A percentile compares a stretch with the other conserved stretches of the same genome.
Evolutionary conservation across 1,140 invertebrate genomes (phyloP).

Genomic region (Drosophila parvula): DNA sequence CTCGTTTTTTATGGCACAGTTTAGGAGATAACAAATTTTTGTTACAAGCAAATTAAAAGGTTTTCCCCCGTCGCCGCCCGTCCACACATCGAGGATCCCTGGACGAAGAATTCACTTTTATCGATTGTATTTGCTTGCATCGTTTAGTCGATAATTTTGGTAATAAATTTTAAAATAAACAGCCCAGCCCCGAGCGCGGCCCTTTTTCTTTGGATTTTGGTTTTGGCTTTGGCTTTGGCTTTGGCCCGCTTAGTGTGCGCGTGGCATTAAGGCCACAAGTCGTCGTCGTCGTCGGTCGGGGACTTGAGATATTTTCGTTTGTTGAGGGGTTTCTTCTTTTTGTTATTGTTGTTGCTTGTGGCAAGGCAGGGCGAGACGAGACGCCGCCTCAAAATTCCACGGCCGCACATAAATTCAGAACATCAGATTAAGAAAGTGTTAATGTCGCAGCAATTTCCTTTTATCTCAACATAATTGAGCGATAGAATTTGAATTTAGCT

Average conservation of each 20-base stretch:
- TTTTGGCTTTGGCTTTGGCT: slow-evolving; percentile 39
- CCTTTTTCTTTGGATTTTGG: slow-evolving; percentile 8
- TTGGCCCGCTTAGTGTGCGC: slow-evolving; percentile 62
- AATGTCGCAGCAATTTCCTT: slow-evolving; percentile 82
- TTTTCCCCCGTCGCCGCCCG: slow-evolving; percentile 53
- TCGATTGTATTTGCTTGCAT: slow-evolving; percentile 84
- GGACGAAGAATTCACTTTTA: slow-evolving; percentile 79
- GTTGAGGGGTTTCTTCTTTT: not conserved
- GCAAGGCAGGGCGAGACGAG: slow-evolving; percentile 43
- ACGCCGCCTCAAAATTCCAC: slow-evolving; percentile 79
- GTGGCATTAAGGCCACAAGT: slow-evolving; percentile 67
- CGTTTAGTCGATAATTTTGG: slow-evolving; percentile 84
- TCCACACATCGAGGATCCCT: slow-evolving; percentile 34
- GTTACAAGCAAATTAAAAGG: slow-evolving; percentile 84
- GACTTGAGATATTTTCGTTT: not conserved
- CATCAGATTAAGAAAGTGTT: slow-evolving; percentile 83
- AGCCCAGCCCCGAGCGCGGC: slow-evolving; percentile 37
- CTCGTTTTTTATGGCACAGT: slow-evolving; percentile 83
- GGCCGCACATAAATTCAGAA: slow-evolving; percentile 82
- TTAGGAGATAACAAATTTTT: slow-evolving; percentile 84
- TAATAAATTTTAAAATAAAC: slow-evolving; percentile 84
- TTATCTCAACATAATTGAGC: slow-evolving; percentile 84
- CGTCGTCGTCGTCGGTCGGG: slow-evolving; percentile 1
- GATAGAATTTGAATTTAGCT: slow-evolving; percentile 84
- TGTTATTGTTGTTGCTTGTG: not conserved